phyloP scores from a whole-genome alignment of 2,797 vertebrate genomes.

The Notolabrus celidotus region DNA sequence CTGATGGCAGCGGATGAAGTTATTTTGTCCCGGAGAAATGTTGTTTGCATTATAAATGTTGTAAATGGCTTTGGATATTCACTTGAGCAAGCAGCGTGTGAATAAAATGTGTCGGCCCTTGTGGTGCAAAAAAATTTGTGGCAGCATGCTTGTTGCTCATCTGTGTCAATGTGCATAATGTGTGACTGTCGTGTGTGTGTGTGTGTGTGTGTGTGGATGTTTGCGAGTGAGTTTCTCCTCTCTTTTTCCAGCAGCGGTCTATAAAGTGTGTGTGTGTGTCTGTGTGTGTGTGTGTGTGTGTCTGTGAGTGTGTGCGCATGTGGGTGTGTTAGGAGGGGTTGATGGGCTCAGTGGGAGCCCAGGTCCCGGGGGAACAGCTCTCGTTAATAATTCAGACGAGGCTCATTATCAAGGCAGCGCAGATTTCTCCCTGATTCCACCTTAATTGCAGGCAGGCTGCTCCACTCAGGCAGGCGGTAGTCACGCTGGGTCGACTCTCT shows the following conservation, averaged over 20 bases:
- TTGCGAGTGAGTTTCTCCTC: constrained; percentile 49
- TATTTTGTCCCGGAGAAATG: constrained; percentile 48
- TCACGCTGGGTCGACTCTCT: constrained; percentile 83
- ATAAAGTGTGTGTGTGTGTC: constrained; percentile 42
- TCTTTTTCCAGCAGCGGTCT: constrained; percentile 41
- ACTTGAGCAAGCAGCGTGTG: constrained; percentile 35
- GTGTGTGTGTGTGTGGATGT: constrained; percentile 32
- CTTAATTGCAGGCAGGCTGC: constrained; percentile 90
- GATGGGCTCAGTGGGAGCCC: constrained; percentile 86
- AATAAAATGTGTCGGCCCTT: constrained; percentile 55
- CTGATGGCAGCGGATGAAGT: constrained; percentile 33
- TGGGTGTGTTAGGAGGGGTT: constrained; percentile 65
- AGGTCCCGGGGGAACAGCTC: constrained; percentile 87
- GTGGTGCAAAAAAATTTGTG: constrained; percentile 48
- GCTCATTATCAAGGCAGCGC: constrained; percentile 90
- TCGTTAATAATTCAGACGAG: constrained; percentile 91
- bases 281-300: constrained; percentile 46
- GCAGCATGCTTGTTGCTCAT: constrained; percentile 69
- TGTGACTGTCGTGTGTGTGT: constrained; percentile 54
- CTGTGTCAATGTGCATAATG: constrained; percentile 65
- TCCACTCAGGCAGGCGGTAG: constrained; percentile 86
- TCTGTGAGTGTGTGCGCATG: constrained; percentile 48
- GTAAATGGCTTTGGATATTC: constrained; percentile 47
- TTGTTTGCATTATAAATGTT: constrained; percentile 49
- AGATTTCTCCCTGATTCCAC: constrained; percentile 90